phyloP scores from a whole-genome alignment of 2,113 vertebrate genomes.

The Eptesicus fuscus region DNA sequence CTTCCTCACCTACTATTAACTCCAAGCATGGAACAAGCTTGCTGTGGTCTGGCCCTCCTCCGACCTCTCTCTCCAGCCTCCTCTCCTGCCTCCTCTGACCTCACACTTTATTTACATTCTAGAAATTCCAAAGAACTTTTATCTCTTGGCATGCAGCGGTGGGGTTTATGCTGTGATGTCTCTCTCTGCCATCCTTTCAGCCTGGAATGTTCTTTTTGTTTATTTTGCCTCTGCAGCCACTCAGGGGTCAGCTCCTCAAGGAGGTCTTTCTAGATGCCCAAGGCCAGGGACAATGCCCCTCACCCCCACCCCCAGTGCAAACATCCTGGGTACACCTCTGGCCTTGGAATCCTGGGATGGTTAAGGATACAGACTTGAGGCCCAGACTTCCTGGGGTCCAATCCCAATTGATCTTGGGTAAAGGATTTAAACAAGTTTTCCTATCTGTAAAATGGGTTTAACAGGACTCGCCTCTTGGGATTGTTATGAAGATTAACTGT shows the following conservation, averaged over 20 bases:
- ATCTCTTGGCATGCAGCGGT: background rate
- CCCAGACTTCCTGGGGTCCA: background rate
- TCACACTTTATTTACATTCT: constrained; percentile 29
- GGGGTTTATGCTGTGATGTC: background rate
- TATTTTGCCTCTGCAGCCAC: background rate
- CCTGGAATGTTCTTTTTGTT: background rate
- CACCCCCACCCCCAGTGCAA: background rate
- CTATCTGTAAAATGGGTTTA: background rate
- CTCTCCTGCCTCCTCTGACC: background rate
- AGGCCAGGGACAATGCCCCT: background rate
- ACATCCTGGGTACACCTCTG: background rate
- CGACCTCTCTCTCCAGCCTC: background rate
- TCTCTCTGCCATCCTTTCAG: background rate
- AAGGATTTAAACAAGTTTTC: background rate
- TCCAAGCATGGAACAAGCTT: background rate
- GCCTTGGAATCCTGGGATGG: background rate
- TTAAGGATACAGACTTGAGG: background rate
- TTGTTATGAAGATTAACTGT: background rate
- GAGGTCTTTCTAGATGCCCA: background rate
- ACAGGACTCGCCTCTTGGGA: background rate
- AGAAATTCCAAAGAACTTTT: constrained; percentile 4
- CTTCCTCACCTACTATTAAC: background rate
- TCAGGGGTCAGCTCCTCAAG: background rate
- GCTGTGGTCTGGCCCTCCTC: background rate
- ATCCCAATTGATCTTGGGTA: background rate